phyloP scores from a whole-genome alignment of 2,888 invertebrate species.

The Rhamnusium bicolor region DNA sequence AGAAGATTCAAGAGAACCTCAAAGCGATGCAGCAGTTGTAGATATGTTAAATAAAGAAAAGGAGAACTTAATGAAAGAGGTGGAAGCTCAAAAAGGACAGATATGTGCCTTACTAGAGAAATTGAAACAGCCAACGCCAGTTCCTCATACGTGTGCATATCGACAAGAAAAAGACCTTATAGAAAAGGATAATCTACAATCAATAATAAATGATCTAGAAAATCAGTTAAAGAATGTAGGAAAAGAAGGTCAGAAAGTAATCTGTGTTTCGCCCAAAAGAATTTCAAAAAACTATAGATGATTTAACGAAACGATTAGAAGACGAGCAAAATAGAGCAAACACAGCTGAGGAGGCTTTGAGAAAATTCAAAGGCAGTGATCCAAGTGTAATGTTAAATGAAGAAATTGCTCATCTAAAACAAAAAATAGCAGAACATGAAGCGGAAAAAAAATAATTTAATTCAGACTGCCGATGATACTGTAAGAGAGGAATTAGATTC shows the following conservation, averaged over 20 bases:
- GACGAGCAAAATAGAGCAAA: conserved; percentile 55
- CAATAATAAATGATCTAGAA: conserved; percentile 61
- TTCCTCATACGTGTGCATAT: conserved; percentile 32
- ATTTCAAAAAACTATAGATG: conserved; percentile 51
- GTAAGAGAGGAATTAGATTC: conserved; percentile 43
- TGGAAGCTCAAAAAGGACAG: conserved; percentile 56
- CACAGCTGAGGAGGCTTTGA: conserved; percentile 54
- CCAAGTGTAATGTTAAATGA: conserved; percentile 53
- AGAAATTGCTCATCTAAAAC: conserved; percentile 51
- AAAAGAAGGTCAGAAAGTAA: conserved; percentile 42
- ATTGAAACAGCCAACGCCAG: conserved; percentile 47
- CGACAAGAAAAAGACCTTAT: conserved; percentile 54
- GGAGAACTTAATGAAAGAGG: conserved; percentile 56
- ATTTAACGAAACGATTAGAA: conserved; percentile 57
- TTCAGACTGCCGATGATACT: conserved; percentile 41
- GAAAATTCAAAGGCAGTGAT: conserved; percentile 53
- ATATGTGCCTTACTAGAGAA: conserved; percentile 56
- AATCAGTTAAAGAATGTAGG: conserved; percentile 52
- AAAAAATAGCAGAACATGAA: conserved; percentile 47
- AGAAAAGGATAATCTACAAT: conserved; percentile 60
- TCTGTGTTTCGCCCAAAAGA: conserved; percentile 44
- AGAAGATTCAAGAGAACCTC: conserved; percentile 32
- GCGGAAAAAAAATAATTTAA: conserved; percentile 48
- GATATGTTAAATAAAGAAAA: conserved; percentile 56
- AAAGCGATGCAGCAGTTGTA: conserved; percentile 40